Evolutionary conservation across 2,113 vertebrate genomes (phyloP).

Genomic region (Nestor notabilis): DNA sequence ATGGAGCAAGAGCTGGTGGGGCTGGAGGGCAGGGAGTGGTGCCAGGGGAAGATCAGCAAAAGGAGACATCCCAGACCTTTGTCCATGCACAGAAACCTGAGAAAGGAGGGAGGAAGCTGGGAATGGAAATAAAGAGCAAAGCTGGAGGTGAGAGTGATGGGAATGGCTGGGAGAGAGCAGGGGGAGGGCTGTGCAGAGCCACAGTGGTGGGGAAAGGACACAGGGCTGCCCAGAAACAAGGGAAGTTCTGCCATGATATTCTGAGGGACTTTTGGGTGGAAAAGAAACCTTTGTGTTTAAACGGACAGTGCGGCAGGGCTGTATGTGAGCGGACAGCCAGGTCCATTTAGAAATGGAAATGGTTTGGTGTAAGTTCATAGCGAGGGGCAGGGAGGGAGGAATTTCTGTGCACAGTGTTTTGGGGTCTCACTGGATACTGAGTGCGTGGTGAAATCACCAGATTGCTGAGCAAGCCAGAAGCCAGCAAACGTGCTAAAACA

Average conservation of each 20-base stretch:
- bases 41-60: neutral
- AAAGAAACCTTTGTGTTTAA: neutral
- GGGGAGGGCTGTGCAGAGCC: neutral
- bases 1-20: neutral
- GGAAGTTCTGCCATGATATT: neutral
- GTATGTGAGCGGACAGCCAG: neutral
- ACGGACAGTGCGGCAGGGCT: neutral
- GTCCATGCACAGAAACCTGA: neutral
- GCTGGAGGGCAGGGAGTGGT: neutral
- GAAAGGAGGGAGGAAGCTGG: neutral
- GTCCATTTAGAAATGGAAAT: neutral
- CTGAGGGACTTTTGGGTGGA: neutral
- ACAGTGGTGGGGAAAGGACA: neutral
- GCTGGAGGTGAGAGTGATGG: neutral
- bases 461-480: neutral
- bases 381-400: neutral
- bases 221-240: fast-evolving
- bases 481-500: neutral
- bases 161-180: neutral
- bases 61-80: neutral
- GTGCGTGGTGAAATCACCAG: neutral
- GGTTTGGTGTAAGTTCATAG: neutral
- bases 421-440: fast-evolving
- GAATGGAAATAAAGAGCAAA: neutral
- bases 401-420: neutral